A percentile compares a stretch with the other conserved stretches of the same genome.
Conservation (phyloP, 2,797 vertebrate species). For the Lutjanus campechanus region DNA sequence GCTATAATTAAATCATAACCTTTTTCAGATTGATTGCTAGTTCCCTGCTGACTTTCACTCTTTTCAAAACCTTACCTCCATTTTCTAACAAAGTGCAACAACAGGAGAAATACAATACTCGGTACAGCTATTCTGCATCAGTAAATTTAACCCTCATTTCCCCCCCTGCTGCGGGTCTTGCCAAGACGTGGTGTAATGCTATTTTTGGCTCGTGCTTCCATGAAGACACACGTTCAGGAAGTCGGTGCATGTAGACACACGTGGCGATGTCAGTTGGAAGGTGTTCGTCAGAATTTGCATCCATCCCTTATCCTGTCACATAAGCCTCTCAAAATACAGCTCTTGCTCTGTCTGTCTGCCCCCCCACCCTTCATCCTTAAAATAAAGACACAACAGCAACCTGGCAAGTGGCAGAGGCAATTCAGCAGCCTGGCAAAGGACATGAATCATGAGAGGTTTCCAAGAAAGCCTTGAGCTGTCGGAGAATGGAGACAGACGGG, state of each 20-base stretch:
- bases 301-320: conserved; percentile 56
- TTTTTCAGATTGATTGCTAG: not conserved
- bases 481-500: conserved; percentile 54
- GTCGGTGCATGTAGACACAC: conserved; percentile 58
- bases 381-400: conserved; percentile 71
- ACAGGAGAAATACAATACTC: conserved; percentile 7
- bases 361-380: conserved; percentile 7
- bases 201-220: conserved; percentile 66
- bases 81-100: conserved; percentile 23
- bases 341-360: conserved; percentile 13
- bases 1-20: conserved; percentile 25
- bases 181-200: conserved; percentile 74
- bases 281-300: conserved; percentile 67
- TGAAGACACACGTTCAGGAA: conserved; percentile 71
- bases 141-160: conserved; percentile 30
- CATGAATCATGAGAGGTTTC: conserved; percentile 75
- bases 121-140: conserved; percentile 29
- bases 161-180: conserved; percentile 40
- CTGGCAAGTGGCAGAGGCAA: conserved; percentile 68
- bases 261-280: conserved; percentile 72
- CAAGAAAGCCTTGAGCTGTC: conserved; percentile 73
- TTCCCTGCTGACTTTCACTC: not conserved
- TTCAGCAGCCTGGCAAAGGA: conserved; percentile 74
- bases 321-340: conserved; percentile 47
- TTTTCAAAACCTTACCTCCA: conserved; percentile 1